These are phyloP conservation scores for Melikaiella ostensackeni DNA, from an alignment of 2,888 invertebrate genomes.

Conservation along the genomic window DNA sequence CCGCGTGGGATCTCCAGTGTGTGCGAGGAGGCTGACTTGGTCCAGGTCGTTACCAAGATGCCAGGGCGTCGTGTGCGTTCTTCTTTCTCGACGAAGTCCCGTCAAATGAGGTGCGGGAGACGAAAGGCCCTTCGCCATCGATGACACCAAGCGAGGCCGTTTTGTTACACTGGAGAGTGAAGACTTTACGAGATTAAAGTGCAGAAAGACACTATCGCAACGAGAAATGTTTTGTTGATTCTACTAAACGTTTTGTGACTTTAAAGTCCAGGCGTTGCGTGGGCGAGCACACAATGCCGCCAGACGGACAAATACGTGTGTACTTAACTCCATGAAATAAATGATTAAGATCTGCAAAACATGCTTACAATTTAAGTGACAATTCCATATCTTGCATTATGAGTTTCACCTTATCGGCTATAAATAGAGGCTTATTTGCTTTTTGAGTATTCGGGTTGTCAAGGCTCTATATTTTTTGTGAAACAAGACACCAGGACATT, in stretches of 20 bases:
- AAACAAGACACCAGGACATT: not conserved
- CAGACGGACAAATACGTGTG: not conserved
- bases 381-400: slow-evolving; percentile 5
- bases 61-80: slow-evolving; percentile 60
- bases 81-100: slow-evolving; percentile 38
- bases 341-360: slow-evolving; percentile 1
- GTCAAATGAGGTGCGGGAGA: slow-evolving; percentile 58
- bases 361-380: not conserved
- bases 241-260: slow-evolving; percentile 31
- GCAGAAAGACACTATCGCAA: slow-evolving; percentile 4
- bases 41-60: slow-evolving; percentile 69
- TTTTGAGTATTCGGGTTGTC: not conserved
- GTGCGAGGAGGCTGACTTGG: slow-evolving; percentile 58
- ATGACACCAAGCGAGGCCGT: slow-evolving; percentile 1
- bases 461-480: not conserved
- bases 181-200: slow-evolving; percentile 21
- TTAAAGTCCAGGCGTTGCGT: not conserved
- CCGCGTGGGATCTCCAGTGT: slow-evolving; percentile 68
- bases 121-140: slow-evolving; percentile 26
- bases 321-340: slow-evolving; percentile 18
- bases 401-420: not conserved
- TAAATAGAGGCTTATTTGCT: not conserved
- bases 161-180: not conserved
- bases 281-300: slow-evolving; percentile 20
- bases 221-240: slow-evolving; percentile 31